A percentile compares a stretch with the other conserved stretches of the same genome.
Conservation (phyloP, 2,797 vertebrate species). For the Syngnathus acus region DNA sequence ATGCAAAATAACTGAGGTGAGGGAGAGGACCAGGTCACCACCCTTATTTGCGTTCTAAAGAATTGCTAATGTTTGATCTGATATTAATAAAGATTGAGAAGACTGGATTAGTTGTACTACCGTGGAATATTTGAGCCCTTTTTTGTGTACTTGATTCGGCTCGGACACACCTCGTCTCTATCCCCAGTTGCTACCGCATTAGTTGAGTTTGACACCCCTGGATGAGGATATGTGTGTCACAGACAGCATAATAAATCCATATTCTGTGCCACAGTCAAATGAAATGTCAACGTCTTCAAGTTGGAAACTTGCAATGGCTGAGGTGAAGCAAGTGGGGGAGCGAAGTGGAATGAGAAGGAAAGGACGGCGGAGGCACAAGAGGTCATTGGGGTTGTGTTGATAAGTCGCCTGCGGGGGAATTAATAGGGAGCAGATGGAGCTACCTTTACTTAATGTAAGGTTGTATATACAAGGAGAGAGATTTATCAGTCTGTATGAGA, state of each 20-base stretch:
- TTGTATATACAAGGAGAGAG: conserved; percentile 50
- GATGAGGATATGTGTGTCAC: conserved; percentile 15
- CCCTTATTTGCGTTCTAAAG: too few relatives aligned
- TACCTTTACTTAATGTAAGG: conserved; percentile 68
- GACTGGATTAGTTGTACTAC: too few relatives aligned
- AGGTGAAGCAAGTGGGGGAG: conserved; percentile 54
- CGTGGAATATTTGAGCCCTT: too few relatives aligned
- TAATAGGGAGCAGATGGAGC: conserved; percentile 71
- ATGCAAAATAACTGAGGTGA: too few relatives aligned
- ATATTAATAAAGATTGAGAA: too few relatives aligned
- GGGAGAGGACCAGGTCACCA: too few relatives aligned
- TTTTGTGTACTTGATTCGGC: too few relatives aligned
- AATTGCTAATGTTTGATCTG: too few relatives aligned
- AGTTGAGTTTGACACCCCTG: too few relatives aligned
- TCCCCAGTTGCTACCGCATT: too few relatives aligned
- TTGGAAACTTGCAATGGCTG: conserved; percentile 36
- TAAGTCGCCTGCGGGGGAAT: conserved; percentile 70
- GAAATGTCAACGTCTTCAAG: conserved; percentile 62
- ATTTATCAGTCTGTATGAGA: conserved; percentile 61
- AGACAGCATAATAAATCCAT: conserved; percentile 43
- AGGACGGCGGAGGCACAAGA: conserved; percentile 52
- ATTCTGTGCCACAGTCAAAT: conserved; percentile 45
- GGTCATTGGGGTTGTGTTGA: conserved; percentile 64
- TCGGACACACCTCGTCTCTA: too few relatives aligned
- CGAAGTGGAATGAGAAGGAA: conserved; percentile 28